Percentiles rank a stretch among this genome's conserved stretches.
Conservation (phyloP, 2,888 invertebrate genomes). For the Nymphalis urticae region DNA sequence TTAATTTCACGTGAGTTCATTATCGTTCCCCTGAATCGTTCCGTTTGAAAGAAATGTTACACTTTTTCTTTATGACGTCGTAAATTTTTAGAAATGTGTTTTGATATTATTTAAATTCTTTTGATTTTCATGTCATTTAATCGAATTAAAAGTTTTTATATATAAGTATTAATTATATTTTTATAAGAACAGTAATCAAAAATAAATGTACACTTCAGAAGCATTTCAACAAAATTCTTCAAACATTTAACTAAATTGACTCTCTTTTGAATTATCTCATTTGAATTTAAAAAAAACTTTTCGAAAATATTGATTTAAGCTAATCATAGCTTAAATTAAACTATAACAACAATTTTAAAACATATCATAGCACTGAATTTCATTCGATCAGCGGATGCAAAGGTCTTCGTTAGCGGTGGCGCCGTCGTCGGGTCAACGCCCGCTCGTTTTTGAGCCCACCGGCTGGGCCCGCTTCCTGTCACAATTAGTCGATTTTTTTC, state of each 20-base stretch:
- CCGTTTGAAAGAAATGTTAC: slow-evolving; percentile 16
- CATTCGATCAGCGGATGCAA: slow-evolving; percentile 44
- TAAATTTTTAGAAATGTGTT: slow-evolving; percentile 44
- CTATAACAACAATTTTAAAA: not conserved
- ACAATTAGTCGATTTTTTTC: slow-evolving; percentile 72
- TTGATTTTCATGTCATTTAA: not conserved
- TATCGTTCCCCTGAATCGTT: slow-evolving; percentile 29
- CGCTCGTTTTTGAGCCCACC: slow-evolving; percentile 67
- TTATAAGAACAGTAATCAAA: too few species aligned
- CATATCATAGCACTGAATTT: slow-evolving; percentile 20
- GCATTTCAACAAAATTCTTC: too few species aligned
- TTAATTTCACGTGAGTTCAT: slow-evolving; percentile 42
- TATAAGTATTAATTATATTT: not conserved
- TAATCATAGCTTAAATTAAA: slow-evolving; percentile 1
- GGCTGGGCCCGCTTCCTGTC: slow-evolving; percentile 76
- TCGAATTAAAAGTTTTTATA: not conserved
- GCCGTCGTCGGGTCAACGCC: slow-evolving; percentile 60
- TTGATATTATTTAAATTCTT: not conserved
- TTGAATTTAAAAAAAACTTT: too few species aligned
- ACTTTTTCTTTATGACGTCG: slow-evolving; percentile 20
- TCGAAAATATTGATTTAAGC: not conserved
- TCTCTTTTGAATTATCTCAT: too few species aligned
- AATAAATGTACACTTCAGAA: too few species aligned
- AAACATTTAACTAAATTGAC: too few species aligned
- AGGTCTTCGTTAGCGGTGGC: slow-evolving; percentile 46